These are phyloP conservation scores for Pollenia angustigena DNA, from an alignment of 2,888 invertebrate species.

Conservation along the genomic window DNA sequence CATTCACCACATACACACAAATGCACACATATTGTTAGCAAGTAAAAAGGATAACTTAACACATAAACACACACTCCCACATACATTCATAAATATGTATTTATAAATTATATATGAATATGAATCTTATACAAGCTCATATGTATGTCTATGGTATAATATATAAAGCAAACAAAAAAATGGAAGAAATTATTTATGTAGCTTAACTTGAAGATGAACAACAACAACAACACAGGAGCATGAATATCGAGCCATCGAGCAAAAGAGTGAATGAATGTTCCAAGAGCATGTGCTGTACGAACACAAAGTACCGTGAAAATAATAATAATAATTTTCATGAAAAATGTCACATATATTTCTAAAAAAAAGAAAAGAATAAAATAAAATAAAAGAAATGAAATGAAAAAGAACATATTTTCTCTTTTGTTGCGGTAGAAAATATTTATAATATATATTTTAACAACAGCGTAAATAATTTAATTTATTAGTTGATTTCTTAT, in stretches of 20 bases:
- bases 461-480: constrained; percentile 73
- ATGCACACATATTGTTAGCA: neutral
- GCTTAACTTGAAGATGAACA: constrained; percentile 61
- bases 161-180: constrained; percentile 34
- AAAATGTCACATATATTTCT: constrained; percentile 52
- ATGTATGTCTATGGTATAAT: neutral
- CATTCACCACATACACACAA: neutral
- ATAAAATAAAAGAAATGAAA: too few species aligned
- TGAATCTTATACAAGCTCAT: constrained; percentile 50
- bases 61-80: constrained; percentile 22
- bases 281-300: constrained; percentile 48
- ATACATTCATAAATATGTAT: constrained; percentile 48
- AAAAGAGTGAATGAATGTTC: constrained; percentile 25
- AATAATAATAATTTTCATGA: constrained; percentile 60
- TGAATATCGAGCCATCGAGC: constrained; percentile 43
- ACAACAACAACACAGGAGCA: constrained; percentile 35
- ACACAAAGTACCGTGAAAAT: constrained; percentile 66
- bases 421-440: neutral
- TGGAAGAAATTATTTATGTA: constrained; percentile 65
- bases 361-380: neutral
- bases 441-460: constrained; percentile 26
- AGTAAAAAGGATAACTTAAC: neutral
- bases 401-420: constrained; percentile 16
- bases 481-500: constrained; percentile 73
- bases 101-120: constrained; percentile 64